Base-by-base conservation (phyloP, 2,113 vertebrate genomes). In the Falcunculus frontatus region DNA sequence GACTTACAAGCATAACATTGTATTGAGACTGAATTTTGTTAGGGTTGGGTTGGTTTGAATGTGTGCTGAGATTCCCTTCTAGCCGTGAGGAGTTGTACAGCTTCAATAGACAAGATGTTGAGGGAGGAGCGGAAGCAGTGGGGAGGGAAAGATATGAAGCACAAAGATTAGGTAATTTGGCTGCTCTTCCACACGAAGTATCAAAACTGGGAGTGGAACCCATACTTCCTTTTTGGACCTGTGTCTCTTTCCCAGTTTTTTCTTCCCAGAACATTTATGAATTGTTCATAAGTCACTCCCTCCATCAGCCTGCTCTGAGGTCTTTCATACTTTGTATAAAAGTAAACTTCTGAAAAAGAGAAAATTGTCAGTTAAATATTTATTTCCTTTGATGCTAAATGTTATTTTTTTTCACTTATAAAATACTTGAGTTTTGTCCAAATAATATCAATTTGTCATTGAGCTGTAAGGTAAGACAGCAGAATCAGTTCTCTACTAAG, bases 91-190 rank as follows among this genome's bases (percentile, higher is more conserved):
- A 55, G 33, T 14, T 87, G 81, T 55, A 37, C 37, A 67, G 82
- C 72, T 63, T 26, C 47, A 77, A 41, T 6, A 76, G 83, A 37
- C 69, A 52, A 11, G 74, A 22, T 87, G 60, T 35, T 78, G 52
- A 64, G 56, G 83, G 57, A 91, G 84, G 64, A 80, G 77, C 19
- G 80, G 73, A 37, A 77, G 52, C 50, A 67, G 20, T 32, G 47
- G 52, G 42, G 35, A 94, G 79, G 59, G 65, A 57, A 82, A 64
- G 46, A 65, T 50, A 14, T 1, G 44, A 63, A 81, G 64, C 68
- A 86, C 46, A 32, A 57, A 33, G n/a, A 80, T 91, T 93, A 81
- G 78, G 72, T 90, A 80, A 90, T 92, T 82, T 77, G 64, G 42
- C 75, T 84, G 47, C 56, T 91, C 5, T 63, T 74, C 37, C 65